Base-by-base conservation (phyloP, 2,888 invertebrate genomes). In the Erynnis tages region DNA sequence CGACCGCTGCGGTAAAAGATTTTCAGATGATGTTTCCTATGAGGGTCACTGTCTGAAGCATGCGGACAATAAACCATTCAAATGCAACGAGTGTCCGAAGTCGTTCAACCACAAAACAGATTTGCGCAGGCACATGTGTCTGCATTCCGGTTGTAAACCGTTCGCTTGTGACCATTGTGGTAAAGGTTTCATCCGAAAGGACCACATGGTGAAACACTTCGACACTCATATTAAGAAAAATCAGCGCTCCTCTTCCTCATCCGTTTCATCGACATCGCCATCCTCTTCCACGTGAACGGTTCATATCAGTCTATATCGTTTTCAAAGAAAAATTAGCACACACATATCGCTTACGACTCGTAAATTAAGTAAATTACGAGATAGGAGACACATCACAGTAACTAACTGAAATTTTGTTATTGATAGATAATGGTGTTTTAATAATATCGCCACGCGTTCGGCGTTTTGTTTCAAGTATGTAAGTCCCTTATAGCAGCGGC, bases 61-160 rank as follows among this genome's bases (percentile, higher is more conserved):
- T 77, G 81, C 93, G 10, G 94, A 94, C 54, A 94, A 96, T 58
- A 96, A 97, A 74, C 96, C 96, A 8, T 95, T 95, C 84, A 96
- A 96, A 84, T 97, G 97, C 84, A 92, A 92, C 54, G 90, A 92
- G 55, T 97, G 96, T 70, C 95, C 95, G 11, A 97, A 97, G 78
- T 94, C 95, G 67, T 97, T 97, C 82, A 96, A 96, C 75, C 96
- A 97, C 84, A 97, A 96, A 82, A 96, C 96, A 48, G 97, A 97
- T 76, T 88, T 97, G 66, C 91, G 96, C 56, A 92, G 97, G 59
- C 97, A 97, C 84, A 93, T 94, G 91, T 96, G 96, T 79, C 91
- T 95, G 63, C 97, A 97, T 77, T 94, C 94, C n/a, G 96, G 95
- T 41, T 92, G 93, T 67, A 96, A 96, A 77, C 96, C 96, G 32